Percentiles rank a stretch among this genome's conserved stretches.
Evolutionary conservation across 1,140 invertebrate genomes (phyloP).

Genomic region (Sycophila sp.): DNA sequence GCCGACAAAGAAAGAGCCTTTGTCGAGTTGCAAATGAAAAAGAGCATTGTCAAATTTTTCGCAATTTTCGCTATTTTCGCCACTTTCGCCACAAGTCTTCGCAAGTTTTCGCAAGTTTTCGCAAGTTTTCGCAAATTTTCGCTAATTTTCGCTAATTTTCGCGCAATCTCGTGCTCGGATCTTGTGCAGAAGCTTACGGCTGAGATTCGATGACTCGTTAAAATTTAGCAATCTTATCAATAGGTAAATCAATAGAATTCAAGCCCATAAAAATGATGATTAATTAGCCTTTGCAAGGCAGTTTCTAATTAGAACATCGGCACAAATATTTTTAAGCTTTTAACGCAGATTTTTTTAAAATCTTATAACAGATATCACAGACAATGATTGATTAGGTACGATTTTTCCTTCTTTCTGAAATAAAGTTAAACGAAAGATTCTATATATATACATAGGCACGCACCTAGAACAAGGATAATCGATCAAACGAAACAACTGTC

Average conservation of each 20-base stretch:
- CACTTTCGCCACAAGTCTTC: no score
- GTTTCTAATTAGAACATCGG: background rate
- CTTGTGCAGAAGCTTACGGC: background rate
- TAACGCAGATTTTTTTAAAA: constrained; percentile 23
- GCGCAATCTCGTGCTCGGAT: constrained; percentile 12
- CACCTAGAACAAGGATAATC: background rate
- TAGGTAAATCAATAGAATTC: background rate
- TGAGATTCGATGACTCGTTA: constrained; percentile 25
- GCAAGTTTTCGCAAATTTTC: no score
- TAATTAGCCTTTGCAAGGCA: background rate
- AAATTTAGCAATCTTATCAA: background rate
- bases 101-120: no score
- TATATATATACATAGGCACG: background rate
- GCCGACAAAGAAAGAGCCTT: no score
- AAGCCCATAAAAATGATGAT: background rate
- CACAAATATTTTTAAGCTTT: constrained; percentile 14
- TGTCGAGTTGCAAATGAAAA: no score
- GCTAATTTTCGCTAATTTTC: no score
- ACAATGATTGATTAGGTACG: constrained; percentile 25
- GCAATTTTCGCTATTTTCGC: no score
- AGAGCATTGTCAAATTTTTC: no score
- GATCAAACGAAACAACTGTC: background rate
- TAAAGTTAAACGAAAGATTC: background rate
- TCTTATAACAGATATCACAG: constrained; percentile 31
- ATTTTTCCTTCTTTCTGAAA: constrained; percentile 8